Evolutionary conservation across 2,113 vertebrate genomes (phyloP).

Genomic region (Leptodactylus fuscus): DNA sequence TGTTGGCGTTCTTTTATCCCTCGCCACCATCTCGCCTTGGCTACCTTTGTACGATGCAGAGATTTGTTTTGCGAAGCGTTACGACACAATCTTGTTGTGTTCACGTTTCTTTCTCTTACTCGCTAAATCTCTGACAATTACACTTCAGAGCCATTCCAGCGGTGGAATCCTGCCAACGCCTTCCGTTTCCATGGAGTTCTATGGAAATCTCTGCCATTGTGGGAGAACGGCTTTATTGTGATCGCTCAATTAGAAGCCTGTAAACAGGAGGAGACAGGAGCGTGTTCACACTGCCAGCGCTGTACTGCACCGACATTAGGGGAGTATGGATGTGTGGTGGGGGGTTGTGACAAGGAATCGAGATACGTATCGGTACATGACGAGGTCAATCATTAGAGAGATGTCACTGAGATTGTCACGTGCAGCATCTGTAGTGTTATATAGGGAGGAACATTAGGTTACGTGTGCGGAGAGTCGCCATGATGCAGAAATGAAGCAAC

Average conservation of each 20-base stretch:
- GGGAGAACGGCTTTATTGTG: conserved; percentile 6
- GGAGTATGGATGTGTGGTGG: not conserved
- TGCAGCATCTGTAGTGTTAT: no score
- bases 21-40: no score
- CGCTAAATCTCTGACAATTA: conserved; percentile 5
- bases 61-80: not conserved
- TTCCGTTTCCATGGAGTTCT: conserved; percentile 40
- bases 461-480: no score
- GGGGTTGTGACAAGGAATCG: not conserved
- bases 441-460: no score
- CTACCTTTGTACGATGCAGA: no score
- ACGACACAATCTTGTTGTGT: conserved; percentile 23
- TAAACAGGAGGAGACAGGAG: conserved; percentile 23
- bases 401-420: not conserved
- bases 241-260: conserved; percentile 9
- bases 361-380: not conserved
- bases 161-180: conserved; percentile 18
- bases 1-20: not conserved
- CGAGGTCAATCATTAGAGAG: not conserved
- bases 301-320: not conserved
- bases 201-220: not conserved
- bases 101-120: not conserved
- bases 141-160: not conserved
- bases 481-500: no score
- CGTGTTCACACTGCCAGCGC: not conserved